Evolutionary conservation across 1,140 invertebrate species (phyloP).

Genomic region (Antheraea pernyi): DNA sequence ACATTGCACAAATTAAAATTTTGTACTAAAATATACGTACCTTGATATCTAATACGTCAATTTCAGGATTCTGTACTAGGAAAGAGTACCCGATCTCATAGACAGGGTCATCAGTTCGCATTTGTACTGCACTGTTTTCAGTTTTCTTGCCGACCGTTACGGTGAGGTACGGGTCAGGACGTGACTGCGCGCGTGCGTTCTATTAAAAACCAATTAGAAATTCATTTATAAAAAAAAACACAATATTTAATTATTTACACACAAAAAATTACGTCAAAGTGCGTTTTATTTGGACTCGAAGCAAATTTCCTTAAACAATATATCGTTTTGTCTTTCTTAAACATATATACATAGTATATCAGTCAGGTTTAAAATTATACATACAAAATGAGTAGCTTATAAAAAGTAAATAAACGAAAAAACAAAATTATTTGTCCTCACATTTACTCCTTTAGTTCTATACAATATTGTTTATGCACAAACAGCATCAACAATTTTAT

Average conservation of each 20-base stretch:
- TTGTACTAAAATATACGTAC: constrained; percentile 56
- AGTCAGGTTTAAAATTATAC: too few species aligned
- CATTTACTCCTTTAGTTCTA: too few species aligned
- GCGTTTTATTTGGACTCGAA: too few species aligned
- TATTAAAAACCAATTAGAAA: constrained; percentile 49
- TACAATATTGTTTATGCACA: too few species aligned
- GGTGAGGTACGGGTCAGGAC: constrained; percentile 88
- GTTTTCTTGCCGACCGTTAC: constrained; percentile 86
- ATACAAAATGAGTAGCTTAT: too few species aligned
- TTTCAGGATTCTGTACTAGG: constrained; percentile 93
- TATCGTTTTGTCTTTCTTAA: too few species aligned
- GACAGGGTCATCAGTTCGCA: constrained; percentile 87
- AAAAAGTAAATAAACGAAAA: too few species aligned
- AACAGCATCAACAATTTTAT: too few species aligned
- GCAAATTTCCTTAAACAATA: too few species aligned
- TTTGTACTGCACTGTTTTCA: constrained; percentile 84
- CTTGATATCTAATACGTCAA: constrained; percentile 89
- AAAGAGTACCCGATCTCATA: constrained; percentile 93
- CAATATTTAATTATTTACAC: not conserved
- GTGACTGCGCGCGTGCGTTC: constrained; percentile 84
- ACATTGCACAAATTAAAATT: too few species aligned
- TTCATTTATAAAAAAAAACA: not conserved
- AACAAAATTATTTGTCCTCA: too few species aligned
- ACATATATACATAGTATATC: too few species aligned
- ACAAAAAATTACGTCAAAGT: not conserved